phyloP scores from a whole-genome alignment of 2,888 invertebrate species.

The Byasa hedistus region DNA sequence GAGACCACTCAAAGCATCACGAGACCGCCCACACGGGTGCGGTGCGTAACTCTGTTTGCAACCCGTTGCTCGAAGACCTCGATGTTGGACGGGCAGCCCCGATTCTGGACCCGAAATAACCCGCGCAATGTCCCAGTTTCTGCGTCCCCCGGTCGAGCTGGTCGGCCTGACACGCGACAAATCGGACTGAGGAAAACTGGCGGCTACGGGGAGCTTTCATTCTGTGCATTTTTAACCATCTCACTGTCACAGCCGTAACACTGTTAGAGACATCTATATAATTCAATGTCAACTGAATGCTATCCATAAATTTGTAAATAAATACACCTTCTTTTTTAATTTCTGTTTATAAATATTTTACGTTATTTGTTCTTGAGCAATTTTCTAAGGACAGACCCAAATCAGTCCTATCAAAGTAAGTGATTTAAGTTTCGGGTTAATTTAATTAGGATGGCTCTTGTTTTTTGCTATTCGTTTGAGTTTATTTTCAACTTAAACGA shows the following conservation, averaged over 20 bases:
- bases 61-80: constrained; percentile 59
- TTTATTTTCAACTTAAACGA: constrained; percentile 8
- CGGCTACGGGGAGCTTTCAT: constrained; percentile 5
- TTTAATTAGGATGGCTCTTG: background rate
- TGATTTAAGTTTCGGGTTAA: too few species aligned
- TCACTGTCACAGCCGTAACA: background rate
- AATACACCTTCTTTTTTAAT: too few species aligned
- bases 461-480: constrained; percentile 7
- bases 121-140: constrained; percentile 65
- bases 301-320: too few species aligned
- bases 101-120: constrained; percentile 74
- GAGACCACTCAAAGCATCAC: constrained; percentile 40
- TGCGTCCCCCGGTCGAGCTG: constrained; percentile 43
- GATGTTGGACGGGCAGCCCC: constrained; percentile 71
- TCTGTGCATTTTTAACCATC: constrained; percentile 1
- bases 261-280: background rate
- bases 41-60: constrained; percentile 57
- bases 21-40: constrained; percentile 58
- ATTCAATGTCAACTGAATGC: too few species aligned
- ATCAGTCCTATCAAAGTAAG: too few species aligned
- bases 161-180: constrained; percentile 41
- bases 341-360: too few species aligned
- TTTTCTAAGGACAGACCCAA: too few species aligned
- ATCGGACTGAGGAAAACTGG: constrained; percentile 12
- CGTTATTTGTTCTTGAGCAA: too few species aligned